These are phyloP conservation scores for Aquatica leii DNA, from an alignment of 2,888 invertebrate species.

Conservation along the genomic window DNA sequence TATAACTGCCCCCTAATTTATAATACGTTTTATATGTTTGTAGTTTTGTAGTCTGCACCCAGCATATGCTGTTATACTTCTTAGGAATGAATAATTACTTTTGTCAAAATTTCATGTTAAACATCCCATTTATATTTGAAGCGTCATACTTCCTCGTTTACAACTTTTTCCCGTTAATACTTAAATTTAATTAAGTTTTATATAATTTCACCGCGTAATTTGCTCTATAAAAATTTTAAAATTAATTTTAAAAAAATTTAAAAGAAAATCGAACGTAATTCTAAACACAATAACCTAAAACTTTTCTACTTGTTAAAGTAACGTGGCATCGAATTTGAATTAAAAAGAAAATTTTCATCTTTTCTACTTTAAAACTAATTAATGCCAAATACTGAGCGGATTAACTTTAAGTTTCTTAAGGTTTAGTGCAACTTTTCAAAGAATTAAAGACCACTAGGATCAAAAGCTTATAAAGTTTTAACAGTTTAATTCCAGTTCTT, in stretches of 20 bases:
- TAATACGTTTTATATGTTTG: slow-evolving; percentile 24
- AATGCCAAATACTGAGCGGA: slow-evolving; percentile 10
- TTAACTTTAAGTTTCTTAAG: slow-evolving; percentile 18
- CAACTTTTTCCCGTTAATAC: no score
- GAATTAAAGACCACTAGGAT: slow-evolving; percentile 14
- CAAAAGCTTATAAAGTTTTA: slow-evolving; percentile 19
- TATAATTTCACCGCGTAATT: no score
- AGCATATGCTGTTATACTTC: slow-evolving; percentile 17
- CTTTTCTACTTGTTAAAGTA: slow-evolving; percentile 9
- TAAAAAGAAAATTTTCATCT: slow-evolving; percentile 4
- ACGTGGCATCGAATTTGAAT: slow-evolving; percentile 7
- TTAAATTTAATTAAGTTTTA: no score
- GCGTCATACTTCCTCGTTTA: no score
- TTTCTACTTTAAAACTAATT: slow-evolving; percentile 14
- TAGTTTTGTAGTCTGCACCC: slow-evolving; percentile 28
- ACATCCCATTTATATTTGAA: no score
- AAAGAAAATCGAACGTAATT: not conserved
- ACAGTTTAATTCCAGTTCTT: slow-evolving; percentile 16
- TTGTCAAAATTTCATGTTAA: slow-evolving; percentile 7
- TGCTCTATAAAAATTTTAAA: no score
- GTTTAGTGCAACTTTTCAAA: slow-evolving; percentile 15
- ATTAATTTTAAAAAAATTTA: no score
- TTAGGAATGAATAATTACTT: slow-evolving; percentile 30
- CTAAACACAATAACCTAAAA: slow-evolving; percentile 8
- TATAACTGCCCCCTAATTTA: slow-evolving; percentile 19